Percentiles rank a stretch among this genome's conserved stretches.
Conservation (phyloP, 2,888 invertebrate genomes). For the Chirona hameri region DNA sequence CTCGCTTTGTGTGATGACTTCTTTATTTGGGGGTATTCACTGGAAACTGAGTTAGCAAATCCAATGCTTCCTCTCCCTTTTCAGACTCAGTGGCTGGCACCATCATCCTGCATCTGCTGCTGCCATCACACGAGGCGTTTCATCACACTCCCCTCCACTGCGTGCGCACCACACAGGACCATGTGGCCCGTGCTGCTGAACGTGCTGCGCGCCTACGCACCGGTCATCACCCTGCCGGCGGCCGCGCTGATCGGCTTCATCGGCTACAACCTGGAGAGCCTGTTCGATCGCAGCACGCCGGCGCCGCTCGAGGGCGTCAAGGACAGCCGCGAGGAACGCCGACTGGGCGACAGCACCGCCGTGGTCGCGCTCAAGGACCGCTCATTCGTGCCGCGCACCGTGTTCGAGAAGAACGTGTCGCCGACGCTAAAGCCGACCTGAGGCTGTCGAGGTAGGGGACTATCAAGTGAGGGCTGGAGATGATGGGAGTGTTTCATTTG, state of each 20-base stretch:
- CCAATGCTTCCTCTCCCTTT: no score
- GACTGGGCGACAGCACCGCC: slow-evolving; percentile 45
- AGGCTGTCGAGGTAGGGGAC: not conserved
- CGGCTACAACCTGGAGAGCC: slow-evolving; percentile 77
- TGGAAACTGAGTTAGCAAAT: no score
- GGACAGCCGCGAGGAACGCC: slow-evolving; percentile 67
- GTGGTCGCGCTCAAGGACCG: slow-evolving; percentile 56
- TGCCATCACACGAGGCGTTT: no score
- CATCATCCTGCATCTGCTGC: no score
- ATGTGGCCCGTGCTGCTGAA: slow-evolving; percentile 75
- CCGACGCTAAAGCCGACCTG: slow-evolving; percentile 42
- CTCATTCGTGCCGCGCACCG: slow-evolving; percentile 51
- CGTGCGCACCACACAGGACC: not conserved
- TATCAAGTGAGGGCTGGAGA: no score
- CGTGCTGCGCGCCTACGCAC: slow-evolving; percentile 67
- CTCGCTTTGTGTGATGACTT: no score
- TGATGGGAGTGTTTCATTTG: no score
- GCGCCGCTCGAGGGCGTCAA: slow-evolving; percentile 58
- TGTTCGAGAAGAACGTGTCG: slow-evolving; percentile 51
- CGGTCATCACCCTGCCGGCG: slow-evolving; percentile 74
- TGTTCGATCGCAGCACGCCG: slow-evolving; percentile 48
- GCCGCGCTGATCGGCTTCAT: slow-evolving; percentile 76
- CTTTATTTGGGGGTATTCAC: no score
- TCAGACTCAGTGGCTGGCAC: no score
- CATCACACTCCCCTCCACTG: no score